These are phyloP conservation scores for Petrocephalus sullivani DNA, from an alignment of 2,797 vertebrate genomes.

Conservation along the genomic window DNA sequence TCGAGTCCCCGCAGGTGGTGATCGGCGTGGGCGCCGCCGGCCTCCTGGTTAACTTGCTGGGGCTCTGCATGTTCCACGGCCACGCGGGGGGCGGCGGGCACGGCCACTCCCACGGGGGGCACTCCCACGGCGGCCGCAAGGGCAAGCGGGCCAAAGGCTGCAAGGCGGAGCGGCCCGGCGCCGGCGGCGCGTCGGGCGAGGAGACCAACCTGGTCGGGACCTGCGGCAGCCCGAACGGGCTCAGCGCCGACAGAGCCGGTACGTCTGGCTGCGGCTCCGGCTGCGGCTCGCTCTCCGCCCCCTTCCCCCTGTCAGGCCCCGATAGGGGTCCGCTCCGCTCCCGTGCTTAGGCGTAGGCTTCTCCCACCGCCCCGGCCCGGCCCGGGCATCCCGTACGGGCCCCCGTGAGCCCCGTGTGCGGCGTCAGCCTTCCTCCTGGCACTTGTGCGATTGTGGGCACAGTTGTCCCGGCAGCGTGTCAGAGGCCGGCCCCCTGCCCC, in stretches of 20 bases:
- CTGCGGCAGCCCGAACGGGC: slow-evolving; percentile 58
- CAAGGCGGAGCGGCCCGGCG: slow-evolving; percentile 53
- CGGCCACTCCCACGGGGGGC: slow-evolving; percentile 66
- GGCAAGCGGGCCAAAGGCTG: slow-evolving; percentile 47
- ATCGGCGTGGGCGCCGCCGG: slow-evolving; percentile 79
- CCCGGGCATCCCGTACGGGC: not conserved
- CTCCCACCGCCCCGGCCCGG: not conserved
- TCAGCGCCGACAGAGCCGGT: slow-evolving; percentile 45
- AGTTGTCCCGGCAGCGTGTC: not conserved
- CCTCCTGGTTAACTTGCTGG: slow-evolving; percentile 84
- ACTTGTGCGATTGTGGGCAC: not conserved
- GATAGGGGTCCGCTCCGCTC: not conserved
- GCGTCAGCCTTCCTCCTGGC: not conserved
- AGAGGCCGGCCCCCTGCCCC: not conserved
- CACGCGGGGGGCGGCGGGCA: slow-evolving; percentile 73
- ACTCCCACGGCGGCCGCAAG: slow-evolving; percentile 64
- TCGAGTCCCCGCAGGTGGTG: slow-evolving; percentile 77
- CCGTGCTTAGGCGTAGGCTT: not conserved
- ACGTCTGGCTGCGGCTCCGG: slow-evolving; percentile 40
- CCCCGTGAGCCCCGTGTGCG: not conserved
- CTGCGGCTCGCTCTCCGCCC: not conserved
- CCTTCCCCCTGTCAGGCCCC: not conserved
- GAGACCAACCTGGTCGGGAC: slow-evolving; percentile 87
- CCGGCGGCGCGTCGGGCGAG: slow-evolving; percentile 59
- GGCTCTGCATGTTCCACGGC: slow-evolving; percentile 86